Percentiles rank a stretch among this genome's conserved stretches.
Conservation (phyloP, 2,797 vertebrate genomes). For the Clarias laeviceps region DNA sequence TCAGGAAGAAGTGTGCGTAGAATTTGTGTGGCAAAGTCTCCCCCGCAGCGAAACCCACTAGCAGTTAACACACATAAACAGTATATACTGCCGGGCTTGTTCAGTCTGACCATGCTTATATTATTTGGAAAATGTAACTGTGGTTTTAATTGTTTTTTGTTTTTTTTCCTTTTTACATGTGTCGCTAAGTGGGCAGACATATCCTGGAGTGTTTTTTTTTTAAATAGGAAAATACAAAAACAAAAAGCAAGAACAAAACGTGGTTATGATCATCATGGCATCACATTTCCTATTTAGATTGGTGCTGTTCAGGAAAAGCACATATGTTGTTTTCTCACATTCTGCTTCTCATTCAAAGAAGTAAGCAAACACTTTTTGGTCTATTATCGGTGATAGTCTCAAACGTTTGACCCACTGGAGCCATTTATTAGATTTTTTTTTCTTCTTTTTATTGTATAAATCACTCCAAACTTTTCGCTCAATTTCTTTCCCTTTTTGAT, state of each 20-base stretch:
- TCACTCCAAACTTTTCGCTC: neutral
- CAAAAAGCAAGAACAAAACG: neutral
- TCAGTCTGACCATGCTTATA: slow-evolving; percentile 70
- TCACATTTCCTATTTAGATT: slow-evolving; percentile 8
- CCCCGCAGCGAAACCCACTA: neutral
- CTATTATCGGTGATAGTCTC: slow-evolving; percentile 46
- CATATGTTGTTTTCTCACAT: slow-evolving; percentile 61
- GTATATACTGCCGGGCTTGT: slow-evolving; percentile 70
- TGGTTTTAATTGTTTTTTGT: slow-evolving; percentile 71
- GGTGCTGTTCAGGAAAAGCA: neutral
- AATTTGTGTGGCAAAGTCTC: neutral
- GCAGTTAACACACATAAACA: slow-evolving; percentile 27
- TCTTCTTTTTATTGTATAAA: neutral
- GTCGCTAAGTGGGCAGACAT: neutral
- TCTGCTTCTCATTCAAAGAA: slow-evolving; percentile 68
- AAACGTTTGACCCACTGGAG: slow-evolving; percentile 49
- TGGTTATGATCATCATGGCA: neutral
- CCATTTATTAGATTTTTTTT: neutral
- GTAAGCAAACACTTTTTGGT: slow-evolving; percentile 62
- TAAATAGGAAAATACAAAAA: neutral
- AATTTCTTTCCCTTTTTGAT: neutral
- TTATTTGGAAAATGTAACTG: slow-evolving; percentile 76
- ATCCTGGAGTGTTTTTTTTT: neutral
- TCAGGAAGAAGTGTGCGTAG: neutral
- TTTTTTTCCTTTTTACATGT: slow-evolving; percentile 48